These are phyloP conservation scores for Pteria penguin DNA, from an alignment of 2,888 invertebrate species.

Conservation along the genomic window DNA sequence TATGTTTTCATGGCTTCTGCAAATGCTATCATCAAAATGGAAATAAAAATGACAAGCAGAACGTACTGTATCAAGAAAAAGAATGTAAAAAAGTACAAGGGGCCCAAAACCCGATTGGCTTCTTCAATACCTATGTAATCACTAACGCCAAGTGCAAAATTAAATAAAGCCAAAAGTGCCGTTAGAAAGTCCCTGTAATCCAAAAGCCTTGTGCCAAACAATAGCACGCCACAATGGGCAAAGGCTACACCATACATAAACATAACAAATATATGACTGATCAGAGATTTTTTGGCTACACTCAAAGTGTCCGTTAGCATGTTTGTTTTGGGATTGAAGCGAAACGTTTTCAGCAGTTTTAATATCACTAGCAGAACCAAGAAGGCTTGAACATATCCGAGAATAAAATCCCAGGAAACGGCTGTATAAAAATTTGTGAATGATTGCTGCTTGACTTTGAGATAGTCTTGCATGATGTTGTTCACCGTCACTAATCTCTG, in stretches of 20 bases:
- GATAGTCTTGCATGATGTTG: conserved; percentile 48
- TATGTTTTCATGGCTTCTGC: conserved; percentile 22
- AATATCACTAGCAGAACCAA: conserved; percentile 56
- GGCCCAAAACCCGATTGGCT: conserved; percentile 52
- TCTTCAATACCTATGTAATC: conserved; percentile 52
- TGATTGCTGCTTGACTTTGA: conserved; percentile 24
- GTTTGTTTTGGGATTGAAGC: conserved; percentile 58
- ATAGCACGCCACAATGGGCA: conserved; percentile 48
- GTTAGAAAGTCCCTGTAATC: conserved; percentile 47
- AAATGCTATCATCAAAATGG: conserved; percentile 58
- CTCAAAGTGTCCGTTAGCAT: conserved; percentile 53
- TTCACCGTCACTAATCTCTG: conserved; percentile 53
- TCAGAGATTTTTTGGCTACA: conserved; percentile 37
- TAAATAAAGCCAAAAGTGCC: conserved; percentile 51
- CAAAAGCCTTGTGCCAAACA: conserved; percentile 52
- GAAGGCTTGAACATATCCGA: conserved; percentile 57
- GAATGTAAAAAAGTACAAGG: conserved; percentile 57
- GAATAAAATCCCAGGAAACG: conserved; percentile 55
- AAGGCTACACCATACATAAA: conserved; percentile 53
- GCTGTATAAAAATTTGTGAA: conserved; percentile 65
- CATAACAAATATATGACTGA: conserved; percentile 48
- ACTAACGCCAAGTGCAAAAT: conserved; percentile 57
- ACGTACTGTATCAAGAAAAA: conserved; percentile 51
- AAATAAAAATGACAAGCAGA: conserved; percentile 57
- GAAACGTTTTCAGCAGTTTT: conserved; percentile 60